phyloP scores from a whole-genome alignment of 1,140 invertebrate genomes.

The Trissolcus basalis region DNA sequence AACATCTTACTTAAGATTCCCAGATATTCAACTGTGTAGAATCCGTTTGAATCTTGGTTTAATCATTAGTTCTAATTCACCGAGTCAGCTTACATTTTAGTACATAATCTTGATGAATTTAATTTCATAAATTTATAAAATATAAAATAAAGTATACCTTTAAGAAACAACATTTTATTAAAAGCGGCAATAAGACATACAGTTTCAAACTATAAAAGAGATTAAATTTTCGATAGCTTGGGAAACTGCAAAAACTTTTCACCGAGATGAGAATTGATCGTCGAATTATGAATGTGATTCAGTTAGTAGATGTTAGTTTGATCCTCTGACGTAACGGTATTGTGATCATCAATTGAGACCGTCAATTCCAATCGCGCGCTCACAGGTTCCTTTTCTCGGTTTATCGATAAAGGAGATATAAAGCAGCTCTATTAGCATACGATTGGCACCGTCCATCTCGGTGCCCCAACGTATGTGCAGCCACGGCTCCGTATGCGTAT shows the following conservation, averaged over 20 bases:
- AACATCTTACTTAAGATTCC: background rate
- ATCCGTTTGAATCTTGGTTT: background rate
- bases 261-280: no score
- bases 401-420: constrained; percentile 67
- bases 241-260: no score
- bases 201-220: no score
- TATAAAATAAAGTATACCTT: no score
- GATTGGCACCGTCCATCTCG: constrained; percentile 75
- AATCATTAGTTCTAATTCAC: no score
- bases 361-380: constrained; percentile 60
- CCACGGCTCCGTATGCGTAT: constrained; percentile 63
- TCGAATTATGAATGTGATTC: no score
- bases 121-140: no score
- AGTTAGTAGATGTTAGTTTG: constrained; percentile 36
- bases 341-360: constrained; percentile 51
- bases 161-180: no score
- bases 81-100: no score
- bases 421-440: constrained; percentile 73
- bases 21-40: background rate
- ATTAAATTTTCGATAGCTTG: no score
- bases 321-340: constrained; percentile 42
- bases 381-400: constrained; percentile 56
- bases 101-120: background rate
- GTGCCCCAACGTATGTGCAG: constrained; percentile 58
- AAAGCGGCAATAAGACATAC: no score